Conservation (phyloP, 2,888 invertebrate genomes). For the Odontocerum albicorne region DNA sequence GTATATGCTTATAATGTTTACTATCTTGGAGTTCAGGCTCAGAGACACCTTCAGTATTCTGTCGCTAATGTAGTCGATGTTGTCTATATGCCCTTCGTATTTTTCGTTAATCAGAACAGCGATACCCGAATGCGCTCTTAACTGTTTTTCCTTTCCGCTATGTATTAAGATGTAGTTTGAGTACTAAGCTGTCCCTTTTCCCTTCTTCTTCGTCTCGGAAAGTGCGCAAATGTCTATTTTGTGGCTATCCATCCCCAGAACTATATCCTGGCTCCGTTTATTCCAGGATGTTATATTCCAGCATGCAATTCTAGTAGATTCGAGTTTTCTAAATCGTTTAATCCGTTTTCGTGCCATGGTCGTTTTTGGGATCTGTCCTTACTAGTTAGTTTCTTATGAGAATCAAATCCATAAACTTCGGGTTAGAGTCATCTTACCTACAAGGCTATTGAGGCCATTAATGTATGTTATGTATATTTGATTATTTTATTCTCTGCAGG, state of each 20-base stretch:
- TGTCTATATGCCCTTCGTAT: neutral
- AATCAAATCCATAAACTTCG: too few relatives aligned
- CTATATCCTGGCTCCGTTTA: neutral
- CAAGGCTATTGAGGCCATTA: too few relatives aligned
- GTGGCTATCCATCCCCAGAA: neutral
- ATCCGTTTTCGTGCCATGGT: neutral
- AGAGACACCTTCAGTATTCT: too few relatives aligned
- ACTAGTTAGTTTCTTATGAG: too few relatives aligned
- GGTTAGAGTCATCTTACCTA: too few relatives aligned
- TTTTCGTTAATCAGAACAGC: neutral
- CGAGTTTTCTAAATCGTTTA: neutral
- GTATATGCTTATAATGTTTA: too few relatives aligned
- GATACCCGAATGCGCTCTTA: neutral
- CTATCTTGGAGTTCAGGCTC: too few relatives aligned
- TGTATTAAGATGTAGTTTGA: slow-evolving; percentile 1
- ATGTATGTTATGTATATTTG: too few relatives aligned
- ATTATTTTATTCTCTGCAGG: too few relatives aligned
- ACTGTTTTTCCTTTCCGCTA: neutral
- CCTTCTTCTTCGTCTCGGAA: neutral
- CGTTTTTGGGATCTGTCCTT: neutral
- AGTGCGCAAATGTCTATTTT: neutral
- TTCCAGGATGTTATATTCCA: neutral
- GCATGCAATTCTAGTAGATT: slow-evolving; percentile 1
- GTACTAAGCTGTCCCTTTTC: neutral
- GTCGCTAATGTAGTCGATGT: neutral